Conservation (phyloP, 2,113 vertebrate species). For the Zapus hudsonius region DNA sequence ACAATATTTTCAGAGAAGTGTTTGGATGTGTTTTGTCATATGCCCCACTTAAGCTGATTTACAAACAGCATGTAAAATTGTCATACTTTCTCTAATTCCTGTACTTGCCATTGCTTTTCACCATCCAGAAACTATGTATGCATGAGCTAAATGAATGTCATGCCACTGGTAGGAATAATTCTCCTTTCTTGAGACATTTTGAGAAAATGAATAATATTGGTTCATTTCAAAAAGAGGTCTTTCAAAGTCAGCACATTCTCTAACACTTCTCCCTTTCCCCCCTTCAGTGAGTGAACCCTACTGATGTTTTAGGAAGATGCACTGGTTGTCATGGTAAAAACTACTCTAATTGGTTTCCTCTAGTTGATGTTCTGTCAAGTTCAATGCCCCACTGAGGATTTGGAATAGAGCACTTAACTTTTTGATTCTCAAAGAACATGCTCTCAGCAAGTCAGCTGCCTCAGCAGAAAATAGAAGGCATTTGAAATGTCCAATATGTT, state of each 20-base stretch:
- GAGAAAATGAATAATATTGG: slow-evolving; percentile 60
- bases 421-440: slow-evolving; percentile 61
- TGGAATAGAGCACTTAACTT: slow-evolving; percentile 71
- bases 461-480: slow-evolving; percentile 70
- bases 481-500: slow-evolving; percentile 33
- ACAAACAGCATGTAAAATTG: slow-evolving; percentile 10
- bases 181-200: slow-evolving; percentile 32
- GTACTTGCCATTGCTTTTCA: slow-evolving; percentile 7
- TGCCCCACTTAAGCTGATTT: background rate
- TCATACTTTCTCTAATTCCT: slow-evolving; percentile 9
- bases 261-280: slow-evolving; percentile 55
- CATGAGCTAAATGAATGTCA: slow-evolving; percentile 70
- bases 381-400: slow-evolving; percentile 70
- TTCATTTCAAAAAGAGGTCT: slow-evolving; percentile 69
- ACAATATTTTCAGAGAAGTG: slow-evolving; percentile 26
- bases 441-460: slow-evolving; percentile 62
- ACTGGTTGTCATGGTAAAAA: slow-evolving; percentile 77
- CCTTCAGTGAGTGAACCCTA: slow-evolving; percentile 32
- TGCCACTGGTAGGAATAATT: slow-evolving; percentile 64
- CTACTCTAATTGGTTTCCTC: slow-evolving; percentile 79
- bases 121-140: slow-evolving; percentile 29
- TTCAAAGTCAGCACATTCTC: slow-evolving; percentile 39
- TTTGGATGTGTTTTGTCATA: slow-evolving; percentile 42
- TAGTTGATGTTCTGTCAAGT: slow-evolving; percentile 73
- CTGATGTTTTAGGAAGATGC: slow-evolving; percentile 65